Evolutionary conservation across 2,113 vertebrate genomes (phyloP), one percentile per base, ranked within the genome.

Genomic region (Oryzias melastigma): DNA sequence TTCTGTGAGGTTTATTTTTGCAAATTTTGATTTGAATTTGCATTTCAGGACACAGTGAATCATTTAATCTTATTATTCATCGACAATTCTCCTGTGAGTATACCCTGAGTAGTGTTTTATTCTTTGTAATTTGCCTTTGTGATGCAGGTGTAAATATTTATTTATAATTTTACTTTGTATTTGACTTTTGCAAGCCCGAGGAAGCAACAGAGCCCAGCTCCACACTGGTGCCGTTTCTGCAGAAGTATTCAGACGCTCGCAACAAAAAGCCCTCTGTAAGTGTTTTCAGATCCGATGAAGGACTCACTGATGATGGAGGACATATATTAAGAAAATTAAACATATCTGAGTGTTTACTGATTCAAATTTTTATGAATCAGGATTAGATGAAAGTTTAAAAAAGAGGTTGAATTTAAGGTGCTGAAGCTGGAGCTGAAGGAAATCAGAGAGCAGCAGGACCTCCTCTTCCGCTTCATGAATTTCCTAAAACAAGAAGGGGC

Each of bases 391-490:
- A 29, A 29, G 25, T 27, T 27, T 27, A 7, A 27, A 27, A 27
- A 27, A 27, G 25, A 27, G 5, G 25, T n/a, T n/a, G 25, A 5
- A 27, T 27, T 51, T 18, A 55, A 98, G 97, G 95, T 95, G 7
- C 89, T 99, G 69, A 97, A 97, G 70, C 88, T 99, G 82, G 96
- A 99, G 80, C 68, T 99, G 65, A 98, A 95, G 81, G 95, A 98
- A 88, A 97, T 99, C 81, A 89, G 95, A 74, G 93, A 94, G 73
- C 94, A 98, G 52, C 97, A 99, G 80, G 97, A 99, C 71, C 93
- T 99, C 80, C 93, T 99, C 42, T 99, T 99, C 84, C 93, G 95
- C n/a, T 99, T 98, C 76, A 99, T 99, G 97, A 99, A 97, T 83
- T 99, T 99, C 81, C 84, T 99, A 71, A 98, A 98, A 77, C 95